Percentiles rank a stretch among this genome's conserved stretches.
phyloP scores from a whole-genome alignment of 2,888 invertebrate genomes.

The Serripes groenlandicus region DNA sequence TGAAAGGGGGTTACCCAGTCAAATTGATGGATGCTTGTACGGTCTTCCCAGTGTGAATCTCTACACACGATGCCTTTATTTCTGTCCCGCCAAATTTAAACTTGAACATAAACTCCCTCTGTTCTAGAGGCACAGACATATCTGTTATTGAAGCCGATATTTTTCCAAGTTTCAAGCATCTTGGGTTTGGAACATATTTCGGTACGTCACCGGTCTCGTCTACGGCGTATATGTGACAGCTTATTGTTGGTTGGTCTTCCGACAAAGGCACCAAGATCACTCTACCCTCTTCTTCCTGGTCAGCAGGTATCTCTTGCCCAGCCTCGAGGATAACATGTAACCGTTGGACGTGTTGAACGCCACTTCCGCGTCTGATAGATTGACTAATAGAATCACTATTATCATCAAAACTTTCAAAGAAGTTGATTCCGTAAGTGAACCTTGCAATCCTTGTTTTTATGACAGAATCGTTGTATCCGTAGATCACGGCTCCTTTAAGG shows the following conservation, averaged over 20 bases:
- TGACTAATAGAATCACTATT: background rate
- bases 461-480: background rate
- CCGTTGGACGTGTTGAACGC: no score
- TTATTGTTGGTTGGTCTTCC: no score
- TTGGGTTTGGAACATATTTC: background rate
- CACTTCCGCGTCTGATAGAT: background rate
- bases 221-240: background rate
- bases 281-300: no score
- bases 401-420: background rate
- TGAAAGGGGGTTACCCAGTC: no score
- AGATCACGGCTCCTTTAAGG: conserved; percentile 1
- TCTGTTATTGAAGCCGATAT: background rate
- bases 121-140: no score
- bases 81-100: conserved; percentile 1
- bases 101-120: background rate
- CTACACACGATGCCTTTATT: no score
- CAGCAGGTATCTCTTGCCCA: no score
- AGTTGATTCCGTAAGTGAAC: background rate
- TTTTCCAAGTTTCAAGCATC: background rate
- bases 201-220: background rate
- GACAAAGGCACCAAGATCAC: no score
- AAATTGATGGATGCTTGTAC: no score
- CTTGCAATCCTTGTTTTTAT: background rate
- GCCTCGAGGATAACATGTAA: no score
- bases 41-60: no score